Evolutionary conservation across 2,888 invertebrate species (phyloP), one percentile per base, ranked within the genome.

Genomic region (Apeira syringaria): DNA sequence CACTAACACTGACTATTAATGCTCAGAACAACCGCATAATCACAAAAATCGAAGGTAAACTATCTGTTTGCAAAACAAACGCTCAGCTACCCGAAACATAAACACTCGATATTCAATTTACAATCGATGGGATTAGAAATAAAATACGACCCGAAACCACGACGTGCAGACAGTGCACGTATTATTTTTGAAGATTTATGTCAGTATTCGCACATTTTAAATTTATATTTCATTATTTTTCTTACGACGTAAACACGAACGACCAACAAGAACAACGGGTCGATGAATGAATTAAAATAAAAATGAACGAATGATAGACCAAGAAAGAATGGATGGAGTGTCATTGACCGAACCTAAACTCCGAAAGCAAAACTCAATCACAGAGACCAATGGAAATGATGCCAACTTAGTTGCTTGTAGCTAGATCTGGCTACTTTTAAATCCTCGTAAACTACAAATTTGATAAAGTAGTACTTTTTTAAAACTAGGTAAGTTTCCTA

Each of bases 61-160:
- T 75, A 58, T 71, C 64, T 77, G 80, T 84, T 85, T 80, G 79
- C 82, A 76, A 84, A 84, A 86, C 82, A 83, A 84, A 85, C 78
- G 71, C 68, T 52, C 61, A 78, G 75, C 72, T 81, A 80, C 77
- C 79, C 74, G 68, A 75, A 84, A 86, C 80, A 80, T 80, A 85
- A 83, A 86, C 84, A 80, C 70, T 56, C 52, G 56, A 58, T 56
- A 18, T 65, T 75, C 74, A 72, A 71, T 75, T 63, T 50, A 50
- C 50, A 64, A 56, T 30, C 26, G 27, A 31, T 8, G n/a, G n/a
- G n/a, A n/a, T n/a, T 33, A 20, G 32, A 39, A 38, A 24, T 35
- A 52, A 37, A 43, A 50, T 43, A 18, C 15, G 26, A 37, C 41
- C 38, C 47, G 43, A n/a, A 17, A 39, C 36, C 36, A 8, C 39